These are phyloP conservation scores for Porites rus DNA, from an alignment of 92 coral and sea anemone genomes.

Conservation along the genomic window DNA sequence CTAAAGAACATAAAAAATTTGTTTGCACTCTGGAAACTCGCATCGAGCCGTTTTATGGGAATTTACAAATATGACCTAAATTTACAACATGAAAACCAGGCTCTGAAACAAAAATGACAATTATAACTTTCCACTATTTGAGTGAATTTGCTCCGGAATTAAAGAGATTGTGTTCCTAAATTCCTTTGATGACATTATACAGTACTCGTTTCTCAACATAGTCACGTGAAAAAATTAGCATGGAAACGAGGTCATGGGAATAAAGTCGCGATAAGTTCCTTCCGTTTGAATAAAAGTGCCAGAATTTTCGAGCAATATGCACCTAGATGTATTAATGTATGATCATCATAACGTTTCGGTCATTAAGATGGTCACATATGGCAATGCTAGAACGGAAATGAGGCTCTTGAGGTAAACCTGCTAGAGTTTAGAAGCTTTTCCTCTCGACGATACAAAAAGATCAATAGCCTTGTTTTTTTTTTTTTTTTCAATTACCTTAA, in stretches of 20 bases:
- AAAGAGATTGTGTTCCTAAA: background rate
- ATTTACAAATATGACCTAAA: constrained; percentile 9
- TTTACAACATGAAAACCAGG: constrained; percentile 25
- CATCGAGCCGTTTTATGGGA: constrained; percentile 4
- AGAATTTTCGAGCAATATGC: background rate
- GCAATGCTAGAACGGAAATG: too few relatives aligned
- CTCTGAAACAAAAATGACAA: background rate
- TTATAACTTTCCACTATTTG: background rate
- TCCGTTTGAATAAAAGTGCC: background rate
- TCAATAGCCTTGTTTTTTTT: too few relatives aligned
- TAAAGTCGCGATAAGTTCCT: background rate
- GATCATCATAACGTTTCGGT: too few relatives aligned
- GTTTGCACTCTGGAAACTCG: constrained; percentile 16
- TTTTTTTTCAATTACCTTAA: too few relatives aligned
- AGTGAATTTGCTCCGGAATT: background rate
- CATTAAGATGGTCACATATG: too few relatives aligned
- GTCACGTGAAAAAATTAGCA: constrained; percentile 24
- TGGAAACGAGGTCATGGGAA: constrained; percentile 27
- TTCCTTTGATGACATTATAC: background rate
- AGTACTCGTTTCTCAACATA: background rate
- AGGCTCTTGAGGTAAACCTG: too few relatives aligned
- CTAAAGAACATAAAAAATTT: background rate
- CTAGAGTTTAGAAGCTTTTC: too few relatives aligned
- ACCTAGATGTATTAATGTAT: too few relatives aligned
- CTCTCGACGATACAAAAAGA: too few relatives aligned